Base-by-base conservation (phyloP, 2,888 invertebrate genomes). In the Cheilosia vulpina region DNA sequence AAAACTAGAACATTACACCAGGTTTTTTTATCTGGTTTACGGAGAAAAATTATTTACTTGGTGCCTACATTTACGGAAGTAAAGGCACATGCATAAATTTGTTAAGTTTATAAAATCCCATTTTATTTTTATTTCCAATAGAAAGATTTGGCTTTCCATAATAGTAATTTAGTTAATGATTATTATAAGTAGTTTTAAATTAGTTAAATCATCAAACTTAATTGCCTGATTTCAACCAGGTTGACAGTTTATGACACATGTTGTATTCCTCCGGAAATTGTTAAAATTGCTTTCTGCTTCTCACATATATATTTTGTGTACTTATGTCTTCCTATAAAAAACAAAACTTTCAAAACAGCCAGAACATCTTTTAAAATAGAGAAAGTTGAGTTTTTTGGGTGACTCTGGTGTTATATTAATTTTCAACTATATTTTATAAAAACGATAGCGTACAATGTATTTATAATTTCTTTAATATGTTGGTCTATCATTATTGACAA, bases 21-120 rank as follows among this genome's bases (percentile, higher is more conserved):
- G 17, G 62, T 5, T 27, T 62, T 27, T 27, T 45, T 45, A 62
- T 17, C 45, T 45, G 62, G 45, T 45, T 62, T 19, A n/a, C 17
- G 13, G 47, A 27, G 19, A 31, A 63, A 52, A 58, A 50, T 7
- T 47, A 57, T 21, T 57, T 43, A 47, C 31, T 58, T 43, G 55
- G 34, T 60, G 71, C 71, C 71, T 27, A 60, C 43, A 60, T 17
- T 72, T 52, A 72, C 71, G 24, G 24, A 71, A 58, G 52, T 72
- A 72, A 72, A 72, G 71, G 71, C 71, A 72, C 71, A 60, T 71
- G 58, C n/a, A 58, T 58, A 50, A 34, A 58, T 71, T 60, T 60
- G 52, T 71, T 27, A 50, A 60, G 41, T 60, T 47, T 47, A 9
- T 47, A 17, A 17, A 9, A 45, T 45, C 47, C 19, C 47, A 47